phyloP scores from a whole-genome alignment of 2,888 invertebrate species.

The Amiota mariae region DNA sequence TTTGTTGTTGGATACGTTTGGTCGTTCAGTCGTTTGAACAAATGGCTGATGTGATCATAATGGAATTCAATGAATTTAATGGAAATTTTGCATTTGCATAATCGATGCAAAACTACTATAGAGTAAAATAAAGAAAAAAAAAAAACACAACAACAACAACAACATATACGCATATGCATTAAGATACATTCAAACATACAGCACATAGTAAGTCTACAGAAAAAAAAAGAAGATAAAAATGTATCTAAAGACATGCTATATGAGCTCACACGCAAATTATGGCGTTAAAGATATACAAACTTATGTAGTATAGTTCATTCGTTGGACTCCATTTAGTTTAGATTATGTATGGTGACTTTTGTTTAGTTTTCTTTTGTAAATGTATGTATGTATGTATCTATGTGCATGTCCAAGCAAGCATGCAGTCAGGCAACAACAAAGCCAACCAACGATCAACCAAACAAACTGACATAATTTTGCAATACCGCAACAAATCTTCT shows the following conservation, averaged over 20 bases:
- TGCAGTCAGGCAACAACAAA: not conserved
- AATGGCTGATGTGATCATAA: conserved; percentile 49
- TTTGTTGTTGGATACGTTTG: no score
- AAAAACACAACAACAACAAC: not conserved
- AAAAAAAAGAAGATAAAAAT: not conserved
- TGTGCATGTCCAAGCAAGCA: not conserved
- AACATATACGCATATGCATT: not conserved
- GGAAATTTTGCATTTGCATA: conserved; percentile 66
- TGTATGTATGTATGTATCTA: no score
- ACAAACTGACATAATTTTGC: conserved; percentile 22
- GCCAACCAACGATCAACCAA: not conserved
- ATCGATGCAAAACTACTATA: conserved; percentile 50
- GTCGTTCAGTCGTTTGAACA: not conserved
- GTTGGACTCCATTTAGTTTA: not conserved
- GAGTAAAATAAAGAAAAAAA: conserved; percentile 22
- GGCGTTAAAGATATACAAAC: conserved; percentile 31
- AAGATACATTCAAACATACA: not conserved
- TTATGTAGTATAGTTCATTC: not conserved
- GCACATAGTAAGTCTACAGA: not conserved
- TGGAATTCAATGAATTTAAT: conserved; percentile 69
- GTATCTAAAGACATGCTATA: conserved; percentile 18
- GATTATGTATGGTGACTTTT: not conserved
- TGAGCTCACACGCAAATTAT: conserved; percentile 52
- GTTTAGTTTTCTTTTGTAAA: not conserved
- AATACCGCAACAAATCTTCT: conserved; percentile 7